These are phyloP conservation scores for Trinorchestia longiramus DNA, from an alignment of 1,140 invertebrate genomes.

Conservation along the genomic window DNA sequence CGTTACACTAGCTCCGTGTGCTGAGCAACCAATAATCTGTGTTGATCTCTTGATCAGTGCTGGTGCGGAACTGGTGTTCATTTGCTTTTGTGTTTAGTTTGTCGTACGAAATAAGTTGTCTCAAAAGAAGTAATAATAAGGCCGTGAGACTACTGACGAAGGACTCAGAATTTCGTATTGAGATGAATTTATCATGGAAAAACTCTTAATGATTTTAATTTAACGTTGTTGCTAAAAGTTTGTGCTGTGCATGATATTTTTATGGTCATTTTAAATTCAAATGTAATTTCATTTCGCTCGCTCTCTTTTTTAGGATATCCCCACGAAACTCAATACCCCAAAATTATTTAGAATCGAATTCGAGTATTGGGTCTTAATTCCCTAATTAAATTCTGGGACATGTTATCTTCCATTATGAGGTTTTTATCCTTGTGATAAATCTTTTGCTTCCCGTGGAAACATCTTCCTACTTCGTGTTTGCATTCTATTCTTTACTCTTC, in stretches of 20 bases:
- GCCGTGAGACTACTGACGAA: neutral
- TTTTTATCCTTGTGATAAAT: neutral
- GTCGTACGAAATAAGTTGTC: neutral
- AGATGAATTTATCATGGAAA: neutral
- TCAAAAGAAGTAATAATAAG: neutral
- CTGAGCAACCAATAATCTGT: neutral
- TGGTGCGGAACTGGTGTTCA: neutral
- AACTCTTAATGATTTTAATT: neutral
- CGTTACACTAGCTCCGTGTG: neutral
- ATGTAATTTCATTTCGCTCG: neutral
- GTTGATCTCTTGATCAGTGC: neutral
- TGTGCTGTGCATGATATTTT: neutral
- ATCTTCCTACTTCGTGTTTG: neutral
- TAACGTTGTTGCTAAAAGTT: neutral
- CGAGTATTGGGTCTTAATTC: neutral
- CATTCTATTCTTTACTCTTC: neutral
- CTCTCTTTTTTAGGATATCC: neutral
- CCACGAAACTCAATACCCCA: neutral
- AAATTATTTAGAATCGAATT: neutral
- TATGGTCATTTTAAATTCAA: neutral
- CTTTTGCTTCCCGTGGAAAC: neutral
- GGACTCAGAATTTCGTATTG: neutral
- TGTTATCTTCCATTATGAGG: neutral
- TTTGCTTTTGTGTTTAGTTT: neutral
- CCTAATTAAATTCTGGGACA: neutral